phyloP scores from a whole-genome alignment of 2,888 invertebrate genomes.

The Pandemis heparana region DNA sequence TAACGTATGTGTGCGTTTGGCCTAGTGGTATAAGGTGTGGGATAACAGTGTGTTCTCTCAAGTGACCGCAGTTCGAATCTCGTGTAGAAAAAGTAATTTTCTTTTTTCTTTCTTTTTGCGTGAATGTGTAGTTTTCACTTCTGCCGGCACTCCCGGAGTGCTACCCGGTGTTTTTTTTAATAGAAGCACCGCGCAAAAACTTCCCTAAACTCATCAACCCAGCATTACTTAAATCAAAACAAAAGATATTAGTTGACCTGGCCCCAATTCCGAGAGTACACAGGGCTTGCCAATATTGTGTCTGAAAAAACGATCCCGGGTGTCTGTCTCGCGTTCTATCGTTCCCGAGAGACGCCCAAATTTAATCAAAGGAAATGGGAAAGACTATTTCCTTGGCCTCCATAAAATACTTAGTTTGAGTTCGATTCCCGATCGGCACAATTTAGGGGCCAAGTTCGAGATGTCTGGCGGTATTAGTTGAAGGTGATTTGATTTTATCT shows the following conservation, averaged over 20 bases:
- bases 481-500: no score
- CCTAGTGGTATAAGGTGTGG: no score
- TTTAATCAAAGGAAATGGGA: constrained; percentile 35
- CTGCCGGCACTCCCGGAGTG: no score
- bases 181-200: neutral
- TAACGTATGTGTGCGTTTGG: no score
- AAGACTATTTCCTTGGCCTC: constrained; percentile 23
- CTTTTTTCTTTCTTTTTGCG: no score
- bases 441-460: constrained; percentile 12
- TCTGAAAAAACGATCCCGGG: neutral
- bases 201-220: neutral
- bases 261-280: constrained; percentile 7
- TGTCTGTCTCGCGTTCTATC: neutral
- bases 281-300: constrained; percentile 15
- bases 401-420: constrained; percentile 27
- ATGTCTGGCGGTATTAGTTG: neutral
- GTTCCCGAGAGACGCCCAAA: constrained; percentile 26
- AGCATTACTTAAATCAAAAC: neutral
- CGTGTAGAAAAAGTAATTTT: no score
- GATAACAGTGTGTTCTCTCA: no score
- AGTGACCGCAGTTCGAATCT: no score
- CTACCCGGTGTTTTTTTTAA: no score
- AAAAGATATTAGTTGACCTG: neutral
- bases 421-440: constrained; percentile 21
- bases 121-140: no score